These are phyloP conservation scores for Coptodon rendalli DNA, from an alignment of 2,113 vertebrate species.

Conservation along the genomic window DNA sequence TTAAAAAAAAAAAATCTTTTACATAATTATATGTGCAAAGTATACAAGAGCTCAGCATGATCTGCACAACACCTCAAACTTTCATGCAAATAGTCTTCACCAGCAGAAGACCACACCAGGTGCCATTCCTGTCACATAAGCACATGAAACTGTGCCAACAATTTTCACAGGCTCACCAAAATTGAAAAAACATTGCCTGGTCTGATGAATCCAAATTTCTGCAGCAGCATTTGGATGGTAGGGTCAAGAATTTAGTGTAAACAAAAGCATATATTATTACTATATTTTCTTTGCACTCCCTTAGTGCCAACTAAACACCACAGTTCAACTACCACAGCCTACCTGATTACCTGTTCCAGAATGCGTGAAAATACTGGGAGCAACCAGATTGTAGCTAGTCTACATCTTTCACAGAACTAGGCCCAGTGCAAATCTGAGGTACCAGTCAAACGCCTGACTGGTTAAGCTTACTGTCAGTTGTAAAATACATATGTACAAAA, in stretches of 20 bases:
- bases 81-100: background rate
- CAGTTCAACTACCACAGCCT: background rate
- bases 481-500: background rate
- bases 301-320: background rate
- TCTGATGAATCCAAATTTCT: background rate
- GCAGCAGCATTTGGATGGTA: background rate
- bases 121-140: background rate
- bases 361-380: background rate
- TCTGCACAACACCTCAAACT: background rate
- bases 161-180: background rate
- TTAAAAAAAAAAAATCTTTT: fast-evolving
- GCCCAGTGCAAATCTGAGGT: background rate
- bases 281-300: background rate
- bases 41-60: background rate
- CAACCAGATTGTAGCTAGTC: background rate
- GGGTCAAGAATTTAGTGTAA: background rate
- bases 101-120: background rate
- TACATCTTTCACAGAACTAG: background rate
- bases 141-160: background rate
- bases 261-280: background rate
- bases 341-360: background rate
- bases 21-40: background rate
- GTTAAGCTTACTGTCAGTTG: background rate
- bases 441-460: background rate
- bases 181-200: background rate